These are phyloP conservation scores for Phyllotis vaccarum DNA, from an alignment of 2,797 vertebrate genomes.

Conservation along the genomic window DNA sequence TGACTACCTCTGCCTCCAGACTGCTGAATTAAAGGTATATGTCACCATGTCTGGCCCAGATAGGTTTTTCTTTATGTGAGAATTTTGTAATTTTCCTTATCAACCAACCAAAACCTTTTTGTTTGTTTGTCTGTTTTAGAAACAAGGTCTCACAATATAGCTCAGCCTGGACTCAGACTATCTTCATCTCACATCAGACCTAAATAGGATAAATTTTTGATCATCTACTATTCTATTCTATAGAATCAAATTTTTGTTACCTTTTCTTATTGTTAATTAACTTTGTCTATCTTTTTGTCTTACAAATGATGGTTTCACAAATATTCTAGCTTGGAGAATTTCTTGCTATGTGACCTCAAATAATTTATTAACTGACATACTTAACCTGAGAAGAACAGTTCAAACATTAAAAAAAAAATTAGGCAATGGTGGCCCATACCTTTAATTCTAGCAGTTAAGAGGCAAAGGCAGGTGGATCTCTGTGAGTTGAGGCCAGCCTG, in stretches of 20 bases:
- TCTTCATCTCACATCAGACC: not conserved
- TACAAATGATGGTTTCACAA: not conserved
- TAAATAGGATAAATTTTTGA: not conserved
- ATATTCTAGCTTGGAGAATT: not conserved
- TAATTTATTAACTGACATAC: not conserved
- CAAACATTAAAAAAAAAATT: not conserved
- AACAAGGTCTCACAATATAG: not conserved
- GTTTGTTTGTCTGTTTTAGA: not conserved
- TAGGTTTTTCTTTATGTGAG: not conserved
- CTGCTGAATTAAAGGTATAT: not conserved
- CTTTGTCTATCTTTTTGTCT: not conserved
- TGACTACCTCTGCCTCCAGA: not conserved
- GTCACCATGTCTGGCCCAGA: not conserved
- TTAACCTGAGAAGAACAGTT: not conserved
- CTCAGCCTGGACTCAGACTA: not conserved
- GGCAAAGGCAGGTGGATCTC: not conserved
- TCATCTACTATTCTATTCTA: not conserved
- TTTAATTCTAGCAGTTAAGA: not conserved
- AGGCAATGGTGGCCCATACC: not conserved
- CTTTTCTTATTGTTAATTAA: not conserved
- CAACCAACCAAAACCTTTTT: not conserved
- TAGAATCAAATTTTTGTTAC: not conserved
- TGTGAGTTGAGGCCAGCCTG: not conserved
- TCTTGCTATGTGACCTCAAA: not conserved
- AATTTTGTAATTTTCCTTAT: not conserved